These are phyloP conservation scores for Wiebesia pumilae DNA, from an alignment of 1,140 invertebrate genomes.

Conservation along the genomic window DNA sequence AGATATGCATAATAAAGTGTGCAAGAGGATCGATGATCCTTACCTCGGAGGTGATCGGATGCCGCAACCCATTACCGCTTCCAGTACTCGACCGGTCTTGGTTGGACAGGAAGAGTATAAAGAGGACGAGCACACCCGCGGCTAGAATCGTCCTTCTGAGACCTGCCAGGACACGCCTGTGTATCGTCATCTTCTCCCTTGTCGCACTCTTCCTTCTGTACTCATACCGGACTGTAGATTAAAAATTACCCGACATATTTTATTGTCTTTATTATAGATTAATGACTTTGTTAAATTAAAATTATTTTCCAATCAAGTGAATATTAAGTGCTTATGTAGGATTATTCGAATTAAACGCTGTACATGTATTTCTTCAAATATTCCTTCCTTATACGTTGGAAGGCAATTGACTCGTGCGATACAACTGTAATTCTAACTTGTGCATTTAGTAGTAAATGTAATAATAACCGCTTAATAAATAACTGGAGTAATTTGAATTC, in stretches of 20 bases:
- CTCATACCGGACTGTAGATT: conserved; percentile 72
- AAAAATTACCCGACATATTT: neutral
- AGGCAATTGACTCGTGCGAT: no score
- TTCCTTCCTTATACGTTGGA: no score
- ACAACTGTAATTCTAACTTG: no score
- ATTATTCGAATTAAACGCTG: no score
- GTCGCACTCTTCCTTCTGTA: conserved; percentile 63
- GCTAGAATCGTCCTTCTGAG: conserved; percentile 68
- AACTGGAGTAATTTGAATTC: no score
- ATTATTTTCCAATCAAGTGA: no score
- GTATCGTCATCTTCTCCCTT: conserved; percentile 73
- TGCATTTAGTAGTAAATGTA: no score
- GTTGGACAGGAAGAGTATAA: conserved; percentile 67
- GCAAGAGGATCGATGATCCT: neutral
- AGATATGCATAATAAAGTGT: neutral
- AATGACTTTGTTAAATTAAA: no score
- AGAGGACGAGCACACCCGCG: conserved; percentile 66
- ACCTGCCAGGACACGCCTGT: conserved; percentile 69
- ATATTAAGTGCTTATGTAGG: no score
- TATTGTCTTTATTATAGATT: no score
- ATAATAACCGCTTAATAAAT: no score
- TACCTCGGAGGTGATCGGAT: conserved; percentile 36
- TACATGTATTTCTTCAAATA: no score
- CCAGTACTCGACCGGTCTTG: conserved; percentile 67
- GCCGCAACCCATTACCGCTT: conserved; percentile 54